Conservation (phyloP, 2,113 vertebrate genomes). For the Trachemys scripta region DNA sequence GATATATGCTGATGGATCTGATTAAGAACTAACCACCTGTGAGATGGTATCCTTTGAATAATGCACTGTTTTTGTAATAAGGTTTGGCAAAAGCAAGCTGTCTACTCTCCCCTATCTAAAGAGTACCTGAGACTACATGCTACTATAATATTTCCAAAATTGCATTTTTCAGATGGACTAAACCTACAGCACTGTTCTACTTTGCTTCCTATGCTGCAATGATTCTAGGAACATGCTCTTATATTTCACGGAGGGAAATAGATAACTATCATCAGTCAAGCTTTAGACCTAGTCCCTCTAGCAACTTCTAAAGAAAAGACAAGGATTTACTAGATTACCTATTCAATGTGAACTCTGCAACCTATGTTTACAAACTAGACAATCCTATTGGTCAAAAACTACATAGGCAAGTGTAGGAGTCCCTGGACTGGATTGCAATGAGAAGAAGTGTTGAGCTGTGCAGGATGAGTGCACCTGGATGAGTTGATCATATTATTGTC, state of each 20-base stretch:
- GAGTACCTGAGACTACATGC: background rate
- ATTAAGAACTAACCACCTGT: background rate
- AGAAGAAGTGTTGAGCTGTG: background rate
- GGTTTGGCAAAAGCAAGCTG: background rate
- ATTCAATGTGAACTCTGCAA: background rate
- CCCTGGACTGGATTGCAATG: background rate
- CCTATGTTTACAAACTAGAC: background rate
- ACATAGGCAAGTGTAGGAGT: too few species aligned
- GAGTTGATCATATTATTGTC: background rate
- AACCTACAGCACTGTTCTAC: background rate
- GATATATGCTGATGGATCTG: background rate
- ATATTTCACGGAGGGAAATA: background rate
- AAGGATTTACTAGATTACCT: background rate
- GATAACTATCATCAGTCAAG: background rate
- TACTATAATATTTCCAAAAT: background rate
- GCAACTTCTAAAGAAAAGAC: background rate
- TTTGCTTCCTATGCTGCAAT: background rate
- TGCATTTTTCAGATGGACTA: background rate
- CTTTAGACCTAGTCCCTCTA: background rate
- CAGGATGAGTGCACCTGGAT: background rate
- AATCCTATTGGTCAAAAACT: background rate
- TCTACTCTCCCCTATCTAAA: background rate
- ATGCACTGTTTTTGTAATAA: background rate
- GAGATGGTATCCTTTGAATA: background rate
- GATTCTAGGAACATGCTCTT: background rate